These are phyloP conservation scores for Noctua janthe DNA, from an alignment of 2,888 invertebrate species.

Conservation along the genomic window DNA sequence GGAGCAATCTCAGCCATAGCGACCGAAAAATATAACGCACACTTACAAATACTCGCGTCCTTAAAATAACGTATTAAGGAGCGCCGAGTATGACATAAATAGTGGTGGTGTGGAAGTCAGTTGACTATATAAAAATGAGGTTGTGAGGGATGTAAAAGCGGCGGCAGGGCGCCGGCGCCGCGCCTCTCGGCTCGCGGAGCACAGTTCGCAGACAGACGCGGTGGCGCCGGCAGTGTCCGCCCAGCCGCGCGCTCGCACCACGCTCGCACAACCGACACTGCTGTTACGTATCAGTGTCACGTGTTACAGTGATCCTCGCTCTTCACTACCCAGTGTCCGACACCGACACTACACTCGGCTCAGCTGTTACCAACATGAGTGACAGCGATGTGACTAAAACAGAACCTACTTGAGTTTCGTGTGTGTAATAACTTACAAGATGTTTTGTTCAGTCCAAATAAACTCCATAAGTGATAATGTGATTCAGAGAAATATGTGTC, in stretches of 20 bases:
- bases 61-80: constrained; percentile 88
- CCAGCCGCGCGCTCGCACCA: constrained; percentile 75
- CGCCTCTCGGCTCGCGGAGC: constrained; percentile 79
- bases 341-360: constrained; percentile 59
- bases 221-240: constrained; percentile 84
- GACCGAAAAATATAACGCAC: constrained; percentile 81
- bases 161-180: constrained; percentile 88
- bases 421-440: constrained; percentile 80
- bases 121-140: constrained; percentile 90
- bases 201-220: constrained; percentile 84
- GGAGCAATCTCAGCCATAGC: constrained; percentile 79
- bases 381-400: constrained; percentile 72
- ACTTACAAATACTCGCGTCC: constrained; percentile 85
- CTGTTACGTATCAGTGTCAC: constrained; percentile 65
- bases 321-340: constrained; percentile 46
- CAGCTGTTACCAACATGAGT: constrained; percentile 73
- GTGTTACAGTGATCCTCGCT: constrained; percentile 56
- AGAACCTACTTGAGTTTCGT: constrained; percentile 79
- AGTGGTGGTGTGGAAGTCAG: constrained; percentile 89
- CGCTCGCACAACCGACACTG: constrained; percentile 66
- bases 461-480: constrained; percentile 76
- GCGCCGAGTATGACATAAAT: constrained; percentile 89
- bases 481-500: constrained; percentile 76
- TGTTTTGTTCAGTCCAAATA: constrained; percentile 77
- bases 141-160: constrained; percentile 83